These are phyloP conservation scores for Morpho achilles DNA, from an alignment of 2,888 invertebrate genomes.

Conservation along the genomic window DNA sequence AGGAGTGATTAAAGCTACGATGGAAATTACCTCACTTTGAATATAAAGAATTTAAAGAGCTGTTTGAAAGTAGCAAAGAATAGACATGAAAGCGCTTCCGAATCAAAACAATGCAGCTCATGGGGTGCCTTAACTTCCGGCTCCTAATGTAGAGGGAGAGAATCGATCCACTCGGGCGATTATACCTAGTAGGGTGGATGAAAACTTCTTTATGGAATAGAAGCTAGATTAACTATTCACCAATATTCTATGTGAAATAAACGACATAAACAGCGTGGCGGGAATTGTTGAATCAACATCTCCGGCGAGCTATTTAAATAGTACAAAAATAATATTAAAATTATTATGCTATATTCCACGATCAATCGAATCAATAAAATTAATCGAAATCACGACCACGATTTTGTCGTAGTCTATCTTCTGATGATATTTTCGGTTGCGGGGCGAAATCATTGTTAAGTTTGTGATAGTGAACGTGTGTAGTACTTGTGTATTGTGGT, in stretches of 20 bases:
- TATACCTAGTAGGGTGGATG: constrained; percentile 13
- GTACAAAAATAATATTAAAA: too few relatives aligned
- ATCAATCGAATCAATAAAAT: too few relatives aligned
- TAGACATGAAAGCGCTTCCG: constrained; percentile 35
- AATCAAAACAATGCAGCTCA: constrained; percentile 44
- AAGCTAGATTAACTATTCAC: constrained; percentile 2
- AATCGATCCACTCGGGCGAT: constrained; percentile 36
- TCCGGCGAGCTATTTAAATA: too few relatives aligned
- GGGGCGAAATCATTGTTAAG: too few relatives aligned
- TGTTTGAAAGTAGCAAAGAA: constrained; percentile 26
- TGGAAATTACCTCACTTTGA: constrained; percentile 21
- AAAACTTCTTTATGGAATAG: not conserved
- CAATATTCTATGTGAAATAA: not conserved
- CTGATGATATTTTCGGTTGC: too few relatives aligned
- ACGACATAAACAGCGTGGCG: too few relatives aligned
- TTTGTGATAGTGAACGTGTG: too few relatives aligned
- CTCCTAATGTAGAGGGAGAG: constrained; percentile 43
- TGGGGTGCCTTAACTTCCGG: constrained; percentile 43
- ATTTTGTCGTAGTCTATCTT: too few relatives aligned
- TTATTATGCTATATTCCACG: too few relatives aligned
- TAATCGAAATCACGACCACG: too few relatives aligned
- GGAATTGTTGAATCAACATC: too few relatives aligned
- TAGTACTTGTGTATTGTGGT: too few relatives aligned
- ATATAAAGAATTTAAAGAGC: constrained; percentile 21
- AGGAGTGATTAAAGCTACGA: constrained; percentile 2